Evolutionary conservation across 1,140 invertebrate species (phyloP).

Genomic region (Lordiphosa clarofinis): DNA sequence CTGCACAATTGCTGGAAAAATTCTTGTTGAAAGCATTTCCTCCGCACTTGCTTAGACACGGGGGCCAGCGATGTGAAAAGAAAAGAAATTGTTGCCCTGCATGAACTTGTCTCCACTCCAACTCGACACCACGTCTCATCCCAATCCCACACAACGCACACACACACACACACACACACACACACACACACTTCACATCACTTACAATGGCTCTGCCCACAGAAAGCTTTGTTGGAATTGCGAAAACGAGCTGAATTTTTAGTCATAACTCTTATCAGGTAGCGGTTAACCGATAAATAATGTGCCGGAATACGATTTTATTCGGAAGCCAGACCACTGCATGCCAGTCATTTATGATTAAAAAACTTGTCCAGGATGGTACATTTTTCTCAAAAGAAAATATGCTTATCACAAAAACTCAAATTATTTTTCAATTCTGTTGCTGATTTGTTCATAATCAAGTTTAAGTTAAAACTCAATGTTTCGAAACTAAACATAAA

Average conservation of each 20-base stretch:
- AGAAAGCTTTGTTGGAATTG: conserved; percentile 27
- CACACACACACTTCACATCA: conserved; percentile 39
- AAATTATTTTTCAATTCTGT: too few relatives aligned
- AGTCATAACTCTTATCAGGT: too few relatives aligned
- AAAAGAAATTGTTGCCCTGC: conserved; percentile 46
- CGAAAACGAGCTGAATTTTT: conserved; percentile 22
- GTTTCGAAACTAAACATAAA: too few relatives aligned
- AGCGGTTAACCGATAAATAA: too few relatives aligned
- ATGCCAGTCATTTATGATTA: too few relatives aligned
- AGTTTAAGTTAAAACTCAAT: too few relatives aligned
- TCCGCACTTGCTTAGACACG: conserved; percentile 36
- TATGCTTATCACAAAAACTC: too few relatives aligned
- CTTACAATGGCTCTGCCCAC: conserved; percentile 36
- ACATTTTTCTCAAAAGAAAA: too few relatives aligned
- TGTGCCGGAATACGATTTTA: too few relatives aligned
- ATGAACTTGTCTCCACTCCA: conserved; percentile 37
- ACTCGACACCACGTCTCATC: conserved; percentile 17
- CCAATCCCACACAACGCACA: conserved; percentile 17
- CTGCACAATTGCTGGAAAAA: conserved; percentile 49
- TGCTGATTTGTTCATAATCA: too few relatives aligned
- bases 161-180: conserved; percentile 18
- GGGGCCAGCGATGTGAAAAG: conserved; percentile 37
- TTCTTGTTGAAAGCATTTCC: conserved; percentile 74
- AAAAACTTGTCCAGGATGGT: too few relatives aligned
- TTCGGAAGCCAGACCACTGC: too few relatives aligned